Base-by-base conservation (phyloP, 2,888 invertebrate genomes). In the Rhingia rostrata region DNA sequence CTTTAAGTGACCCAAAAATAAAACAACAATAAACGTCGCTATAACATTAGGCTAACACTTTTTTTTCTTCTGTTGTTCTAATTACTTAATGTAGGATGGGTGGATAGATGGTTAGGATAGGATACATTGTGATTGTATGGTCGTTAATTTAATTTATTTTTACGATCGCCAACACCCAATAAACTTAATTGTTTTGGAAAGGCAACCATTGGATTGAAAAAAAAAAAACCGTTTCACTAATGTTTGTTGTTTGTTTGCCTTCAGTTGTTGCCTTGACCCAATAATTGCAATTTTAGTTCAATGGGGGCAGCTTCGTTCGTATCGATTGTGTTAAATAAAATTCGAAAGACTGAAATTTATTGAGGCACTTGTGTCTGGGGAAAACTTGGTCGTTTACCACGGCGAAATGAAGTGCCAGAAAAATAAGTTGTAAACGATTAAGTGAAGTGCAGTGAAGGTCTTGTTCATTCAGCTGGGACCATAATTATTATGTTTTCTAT, bases 81-180 rank as follows among this genome's bases (percentile, higher is more conserved):
- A 33, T 32, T 64, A 51, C 54, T 64, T 14, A 22, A 54, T 37
- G 35, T 43, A 22, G 22, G 22, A 22, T 22, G 22, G 22, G 22
- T 22, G 22, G 22, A 22, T 22, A 22, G 22, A 22, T 22, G 22
- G 22, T 2, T 22, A 22, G 22, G 22, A 30, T 30, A 10, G 30
- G 41, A 45, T 74, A 54, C 74, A 66, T 66, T 58, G 51, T 58
- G 41, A 58, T 58, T 75, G 51, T 22, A 22, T 58, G 66, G 43
- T 66, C 74, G 56, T 75, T 58, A 66, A 75, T 58, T 41, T 58
- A 66, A 66, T 66, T 75, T 75, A 22, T 58, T 75, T 49, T 75
- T 66, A 75, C 74, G 74, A 75, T 41, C 74, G 58, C 35, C 33
- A 66, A 60, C 66, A 75, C 74, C 66, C 74, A 75, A 75, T 75